Evolutionary conservation across 1,140 invertebrate genomes (phyloP).

Genomic region (Sitophilus oryzae): DNA sequence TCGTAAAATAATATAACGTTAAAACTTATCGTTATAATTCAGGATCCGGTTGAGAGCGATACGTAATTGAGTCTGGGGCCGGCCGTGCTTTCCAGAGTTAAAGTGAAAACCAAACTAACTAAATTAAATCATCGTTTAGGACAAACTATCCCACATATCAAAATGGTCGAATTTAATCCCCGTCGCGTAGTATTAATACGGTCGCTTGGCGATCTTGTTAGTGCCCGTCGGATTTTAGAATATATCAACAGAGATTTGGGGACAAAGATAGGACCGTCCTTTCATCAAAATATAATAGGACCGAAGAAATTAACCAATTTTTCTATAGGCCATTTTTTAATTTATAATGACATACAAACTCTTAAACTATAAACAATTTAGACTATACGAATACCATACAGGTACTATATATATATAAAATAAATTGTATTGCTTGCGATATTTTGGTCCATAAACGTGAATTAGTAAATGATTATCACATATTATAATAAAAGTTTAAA

Average conservation of each 20-base stretch:
- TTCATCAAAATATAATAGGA: not conserved
- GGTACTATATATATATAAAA: not conserved
- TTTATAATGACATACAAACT: too few species aligned
- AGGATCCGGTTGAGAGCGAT: not conserved
- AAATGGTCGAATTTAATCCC: not conserved
- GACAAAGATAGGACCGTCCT: not conserved
- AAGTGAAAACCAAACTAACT: too few species aligned
- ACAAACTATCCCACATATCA: not conserved
- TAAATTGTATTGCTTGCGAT: not conserved
- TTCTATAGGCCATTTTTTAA: too few species aligned
- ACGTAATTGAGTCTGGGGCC: not conserved
- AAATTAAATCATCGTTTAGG: not conserved
- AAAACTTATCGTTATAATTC: too few species aligned
- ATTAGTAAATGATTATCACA: not conserved
- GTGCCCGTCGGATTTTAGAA: not conserved
- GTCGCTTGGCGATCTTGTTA: not conserved
- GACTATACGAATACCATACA: not conserved
- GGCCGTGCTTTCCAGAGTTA: too few species aligned
- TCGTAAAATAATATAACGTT: too few species aligned
- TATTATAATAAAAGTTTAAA: not conserved
- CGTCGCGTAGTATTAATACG: not conserved
- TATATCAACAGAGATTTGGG: not conserved
- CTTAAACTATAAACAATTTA: too few species aligned
- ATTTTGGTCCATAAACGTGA: not conserved
- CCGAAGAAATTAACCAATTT: not conserved